Evolutionary conservation across 1,140 invertebrate species (phyloP), one percentile per base, ranked within the genome.

Genomic region (Pentalonia nigronervosa): DNA sequence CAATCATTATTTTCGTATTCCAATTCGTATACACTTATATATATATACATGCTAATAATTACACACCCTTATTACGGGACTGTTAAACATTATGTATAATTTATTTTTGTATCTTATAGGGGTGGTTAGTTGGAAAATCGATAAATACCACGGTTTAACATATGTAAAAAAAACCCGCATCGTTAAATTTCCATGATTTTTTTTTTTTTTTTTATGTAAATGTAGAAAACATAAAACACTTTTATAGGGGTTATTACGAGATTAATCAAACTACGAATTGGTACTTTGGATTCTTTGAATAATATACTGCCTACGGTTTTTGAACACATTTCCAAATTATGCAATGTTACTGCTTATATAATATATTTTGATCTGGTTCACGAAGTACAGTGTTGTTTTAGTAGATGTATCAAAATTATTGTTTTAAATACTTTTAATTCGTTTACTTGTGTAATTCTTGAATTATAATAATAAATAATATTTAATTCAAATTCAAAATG

Each of bases 111-210:
- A 53, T 89, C 88, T 56, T 53, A 89, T 56, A 25, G 7, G 50
- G 48, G 87, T 88, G 48, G 87, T 88, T 89, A 36, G 88, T 89
- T 41, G 17, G 48, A 3, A 56, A 89, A 89, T 56, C 50, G 34
- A 89, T 56, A 36, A 89, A 36, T 56, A 25, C 34, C 25, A 30
- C 56, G 9, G 23, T 30, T 56, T 41, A 53, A 53, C 47, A 53
- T 89, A 89, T 47, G 25, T n/a, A 47, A 53, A 23, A 50, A 89
- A n/a, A 87, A 56, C 88, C 88, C 88, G 88, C 48, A 89, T 89
- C 34, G 50, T 89, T 89, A 89, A 56, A 89, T 89, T 36, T 20
- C 50, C 34, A 89, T 36, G 88, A 89, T 89, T 89, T 89, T 53
- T 53, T 53, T 41, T 53, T 41, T 41, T 41, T 34, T 67, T n/a